phyloP scores from a whole-genome alignment of 2,888 invertebrate species.

The Microctonus hyperodae region DNA sequence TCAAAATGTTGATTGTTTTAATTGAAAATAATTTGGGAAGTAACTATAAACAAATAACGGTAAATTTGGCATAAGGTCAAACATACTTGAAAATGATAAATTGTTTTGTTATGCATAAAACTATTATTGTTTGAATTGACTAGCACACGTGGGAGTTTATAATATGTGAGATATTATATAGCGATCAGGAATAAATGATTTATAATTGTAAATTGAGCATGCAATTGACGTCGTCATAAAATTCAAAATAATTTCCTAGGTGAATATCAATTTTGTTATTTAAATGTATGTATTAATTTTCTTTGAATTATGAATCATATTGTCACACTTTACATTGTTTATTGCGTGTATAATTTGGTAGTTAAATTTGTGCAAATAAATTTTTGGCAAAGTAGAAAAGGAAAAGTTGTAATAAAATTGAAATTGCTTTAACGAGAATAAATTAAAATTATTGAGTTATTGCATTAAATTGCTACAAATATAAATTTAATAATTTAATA shows the following conservation, averaged over 20 bases:
- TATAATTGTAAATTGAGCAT: neutral
- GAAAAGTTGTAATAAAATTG: neutral
- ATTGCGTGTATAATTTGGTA: neutral
- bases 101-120: constrained; percentile 14
- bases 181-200: neutral
- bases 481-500: no score
- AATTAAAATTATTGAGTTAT: no score
- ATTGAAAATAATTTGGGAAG: neutral
- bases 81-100: constrained; percentile 12
- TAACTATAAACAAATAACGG: neutral
- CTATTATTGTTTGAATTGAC: constrained; percentile 6
- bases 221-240: neutral
- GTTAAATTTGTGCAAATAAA: neutral
- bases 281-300: neutral
- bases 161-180: neutral
- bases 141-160: constrained; percentile 5
- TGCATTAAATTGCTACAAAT: no score
- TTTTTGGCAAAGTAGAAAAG: neutral
- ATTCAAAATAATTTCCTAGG: constrained; percentile 1
- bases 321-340: neutral
- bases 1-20: neutral
- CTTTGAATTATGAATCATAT: neutral
- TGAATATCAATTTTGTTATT: neutral
- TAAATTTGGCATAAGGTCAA: constrained; percentile 20
- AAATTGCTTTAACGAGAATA: neutral